Percentiles rank a stretch among this genome's conserved stretches.
These are phyloP conservation scores for Callionymus lyra DNA, from an alignment of 2,113 vertebrate species.

Conservation along the genomic window DNA sequence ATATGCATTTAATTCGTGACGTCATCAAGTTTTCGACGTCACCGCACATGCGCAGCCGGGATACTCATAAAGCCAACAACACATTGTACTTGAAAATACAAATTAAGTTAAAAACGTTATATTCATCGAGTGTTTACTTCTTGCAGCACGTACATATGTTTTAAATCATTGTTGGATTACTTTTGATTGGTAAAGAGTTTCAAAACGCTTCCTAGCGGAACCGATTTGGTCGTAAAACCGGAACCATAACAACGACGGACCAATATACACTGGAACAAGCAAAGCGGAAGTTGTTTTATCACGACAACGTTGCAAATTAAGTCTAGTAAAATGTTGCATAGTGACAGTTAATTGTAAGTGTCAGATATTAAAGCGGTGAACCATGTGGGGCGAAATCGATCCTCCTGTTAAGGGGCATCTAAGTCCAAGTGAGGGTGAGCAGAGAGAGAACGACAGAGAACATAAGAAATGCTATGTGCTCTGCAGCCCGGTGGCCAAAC, in stretches of 20 bases:
- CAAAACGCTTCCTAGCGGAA: neutral
- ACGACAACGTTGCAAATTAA: neutral
- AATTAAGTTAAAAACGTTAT: too few species aligned
- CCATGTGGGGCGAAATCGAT: conserved; percentile 67
- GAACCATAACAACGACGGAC: conserved; percentile 42
- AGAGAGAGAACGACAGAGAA: neutral
- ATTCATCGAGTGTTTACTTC: too few species aligned
- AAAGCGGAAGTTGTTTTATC: too few species aligned
- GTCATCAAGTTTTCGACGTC: too few species aligned
- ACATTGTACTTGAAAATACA: too few species aligned
- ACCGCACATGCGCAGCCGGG: too few species aligned
- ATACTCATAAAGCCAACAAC: too few species aligned
- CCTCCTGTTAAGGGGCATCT: conserved; percentile 18
- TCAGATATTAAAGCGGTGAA: neutral
- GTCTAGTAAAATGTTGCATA: neutral
- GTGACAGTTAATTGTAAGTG: neutral
- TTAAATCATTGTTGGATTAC: too few species aligned
- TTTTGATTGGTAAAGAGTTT: too few species aligned
- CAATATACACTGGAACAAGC: conserved; percentile 12
- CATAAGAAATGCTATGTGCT: neutral
- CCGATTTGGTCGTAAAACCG: accelerated
- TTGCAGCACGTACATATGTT: too few species aligned
- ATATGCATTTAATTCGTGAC: too few species aligned
- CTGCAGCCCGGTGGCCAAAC: neutral
- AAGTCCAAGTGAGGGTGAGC: neutral